Conservation (phyloP, 2,797 vertebrate genomes). For the Brachymystax lenok region DNA sequence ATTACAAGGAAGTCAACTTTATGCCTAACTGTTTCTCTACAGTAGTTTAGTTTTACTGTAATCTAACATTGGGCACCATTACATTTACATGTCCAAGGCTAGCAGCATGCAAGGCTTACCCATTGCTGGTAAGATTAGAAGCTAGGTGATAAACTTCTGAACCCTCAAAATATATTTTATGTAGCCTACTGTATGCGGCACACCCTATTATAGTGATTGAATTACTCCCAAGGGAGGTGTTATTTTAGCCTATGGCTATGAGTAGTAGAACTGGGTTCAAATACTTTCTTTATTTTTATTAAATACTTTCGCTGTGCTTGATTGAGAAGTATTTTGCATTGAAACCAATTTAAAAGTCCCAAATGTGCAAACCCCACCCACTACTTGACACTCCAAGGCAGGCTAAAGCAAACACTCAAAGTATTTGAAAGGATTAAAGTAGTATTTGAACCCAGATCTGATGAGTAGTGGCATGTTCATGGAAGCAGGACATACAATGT, state of each 20-base stretch:
- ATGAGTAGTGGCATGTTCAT: neutral
- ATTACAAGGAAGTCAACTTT: neutral
- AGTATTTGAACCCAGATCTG: neutral
- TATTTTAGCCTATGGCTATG: neutral
- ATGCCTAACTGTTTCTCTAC: neutral
- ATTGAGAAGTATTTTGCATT: neutral
- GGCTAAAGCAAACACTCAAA: too few relatives aligned
- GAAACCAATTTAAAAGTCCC: neutral
- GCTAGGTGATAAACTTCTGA: neutral
- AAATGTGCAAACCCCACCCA: too few relatives aligned
- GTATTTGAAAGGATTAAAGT: neutral
- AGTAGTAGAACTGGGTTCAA: neutral
- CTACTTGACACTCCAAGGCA: too few relatives aligned
- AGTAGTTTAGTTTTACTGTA: neutral
- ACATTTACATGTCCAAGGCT: neutral
- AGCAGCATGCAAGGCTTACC: neutral
- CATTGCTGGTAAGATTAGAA: constrained; percentile 11
- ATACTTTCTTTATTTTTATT: neutral
- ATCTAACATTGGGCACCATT: neutral
- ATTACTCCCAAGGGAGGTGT: constrained; percentile 15
- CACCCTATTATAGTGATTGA: constrained; percentile 1
- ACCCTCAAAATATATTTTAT: constrained; percentile 13
- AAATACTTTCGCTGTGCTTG: neutral
- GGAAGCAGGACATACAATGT: neutral
- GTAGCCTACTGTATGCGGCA: neutral